A percentile compares a stretch with the other conserved stretches of the same genome.
Conservation (phyloP, 2,888 invertebrate genomes). For the Sycophila texana region DNA sequence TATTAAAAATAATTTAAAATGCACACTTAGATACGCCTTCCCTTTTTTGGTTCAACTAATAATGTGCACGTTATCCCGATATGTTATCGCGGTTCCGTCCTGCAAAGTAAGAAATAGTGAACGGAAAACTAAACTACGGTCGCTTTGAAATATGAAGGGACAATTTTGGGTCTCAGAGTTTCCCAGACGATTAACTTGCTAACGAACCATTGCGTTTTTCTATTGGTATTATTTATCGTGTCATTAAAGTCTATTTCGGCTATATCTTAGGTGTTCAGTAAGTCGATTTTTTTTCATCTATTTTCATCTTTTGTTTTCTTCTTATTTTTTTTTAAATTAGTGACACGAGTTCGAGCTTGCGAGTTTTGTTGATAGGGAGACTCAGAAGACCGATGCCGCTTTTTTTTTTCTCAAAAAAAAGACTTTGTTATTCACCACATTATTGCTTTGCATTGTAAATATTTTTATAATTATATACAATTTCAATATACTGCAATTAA, state of each 20-base stretch:
- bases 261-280: background rate
- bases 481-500: background rate
- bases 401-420: slow-evolving; percentile 7
- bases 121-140: background rate
- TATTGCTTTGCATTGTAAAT: slow-evolving; percentile 42
- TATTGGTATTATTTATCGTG: background rate
- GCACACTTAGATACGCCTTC: slow-evolving; percentile 18
- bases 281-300: background rate
- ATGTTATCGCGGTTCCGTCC: slow-evolving; percentile 39
- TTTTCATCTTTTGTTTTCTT: background rate
- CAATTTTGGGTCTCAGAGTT: background rate
- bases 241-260: background rate
- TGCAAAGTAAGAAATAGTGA: slow-evolving; percentile 11
- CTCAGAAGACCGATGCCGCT: slow-evolving; percentile 33
- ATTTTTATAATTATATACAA: slow-evolving; percentile 25
- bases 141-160: background rate
- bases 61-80: background rate
- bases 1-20: slow-evolving; percentile 14
- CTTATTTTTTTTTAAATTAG: background rate
- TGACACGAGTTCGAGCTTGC: slow-evolving; percentile 7
- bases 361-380: background rate
- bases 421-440: background rate
- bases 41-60: background rate
- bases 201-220: background rate
- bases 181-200: background rate